These are phyloP conservation scores for Sinelater perroti DNA, from an alignment of 2,888 invertebrate species.

Conservation along the genomic window DNA sequence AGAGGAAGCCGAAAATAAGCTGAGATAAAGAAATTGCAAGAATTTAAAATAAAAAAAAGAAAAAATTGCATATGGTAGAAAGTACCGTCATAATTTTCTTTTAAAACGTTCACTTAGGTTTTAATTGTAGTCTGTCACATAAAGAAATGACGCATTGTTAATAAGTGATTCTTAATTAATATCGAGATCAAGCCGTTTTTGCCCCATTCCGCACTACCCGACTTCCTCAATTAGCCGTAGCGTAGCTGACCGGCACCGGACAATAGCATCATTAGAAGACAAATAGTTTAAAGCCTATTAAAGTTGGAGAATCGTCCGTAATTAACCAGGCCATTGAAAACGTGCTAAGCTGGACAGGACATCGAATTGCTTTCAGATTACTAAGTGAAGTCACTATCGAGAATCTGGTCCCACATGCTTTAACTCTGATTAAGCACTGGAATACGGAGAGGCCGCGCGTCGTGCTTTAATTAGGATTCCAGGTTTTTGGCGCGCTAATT, in stretches of 20 bases:
- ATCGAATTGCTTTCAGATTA: conserved; percentile 44
- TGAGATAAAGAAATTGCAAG: too few species aligned
- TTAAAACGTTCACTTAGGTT: too few species aligned
- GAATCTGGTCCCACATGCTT: conserved; percentile 30
- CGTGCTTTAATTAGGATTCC: conserved; percentile 20
- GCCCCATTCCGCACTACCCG: too few species aligned
- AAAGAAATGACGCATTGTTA: too few species aligned
- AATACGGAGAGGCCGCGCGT: conserved; percentile 4
- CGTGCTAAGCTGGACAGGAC: conserved; percentile 41
- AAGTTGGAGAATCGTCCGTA: conserved; percentile 36
- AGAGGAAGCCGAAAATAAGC: too few species aligned
- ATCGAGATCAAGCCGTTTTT: too few species aligned
- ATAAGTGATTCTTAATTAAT: too few species aligned
- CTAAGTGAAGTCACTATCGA: conserved; percentile 37
- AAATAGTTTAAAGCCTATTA: conserved; percentile 40
- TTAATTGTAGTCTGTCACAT: too few species aligned
- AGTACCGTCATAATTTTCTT: too few species aligned
- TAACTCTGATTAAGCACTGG: conserved; percentile 2
- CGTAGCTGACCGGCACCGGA: conserved; percentile 25
- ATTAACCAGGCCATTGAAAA: conserved; percentile 41
- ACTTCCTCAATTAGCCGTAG: too few species aligned
- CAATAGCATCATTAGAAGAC: conserved; percentile 35
- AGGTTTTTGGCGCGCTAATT: conserved; percentile 4
- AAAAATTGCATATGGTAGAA: too few species aligned
- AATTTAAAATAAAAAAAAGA: too few species aligned